Evolutionary conservation across 2,113 vertebrate species (phyloP).

Genomic region (Dasypus novemcinctus): DNA sequence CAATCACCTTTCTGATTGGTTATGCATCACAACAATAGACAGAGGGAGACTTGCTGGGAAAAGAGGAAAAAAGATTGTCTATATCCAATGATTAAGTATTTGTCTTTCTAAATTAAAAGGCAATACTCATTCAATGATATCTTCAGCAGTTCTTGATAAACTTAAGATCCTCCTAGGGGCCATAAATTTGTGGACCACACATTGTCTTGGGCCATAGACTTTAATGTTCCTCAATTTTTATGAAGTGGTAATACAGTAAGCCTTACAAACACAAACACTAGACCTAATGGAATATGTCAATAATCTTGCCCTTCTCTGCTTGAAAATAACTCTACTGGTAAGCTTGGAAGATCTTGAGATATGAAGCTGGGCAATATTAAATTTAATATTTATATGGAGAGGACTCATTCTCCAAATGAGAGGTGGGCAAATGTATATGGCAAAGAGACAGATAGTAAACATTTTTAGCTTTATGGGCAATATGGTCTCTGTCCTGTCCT

Average conservation of each 20-base stretch:
- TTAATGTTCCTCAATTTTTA: background rate
- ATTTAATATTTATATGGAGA: background rate
- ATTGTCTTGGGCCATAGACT: background rate
- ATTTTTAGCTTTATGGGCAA: background rate
- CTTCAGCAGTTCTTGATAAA: background rate
- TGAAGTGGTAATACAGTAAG: background rate
- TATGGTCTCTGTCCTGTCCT: background rate
- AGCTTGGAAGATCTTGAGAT: background rate
- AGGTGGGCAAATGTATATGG: background rate
- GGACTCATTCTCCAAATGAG: background rate
- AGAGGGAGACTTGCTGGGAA: background rate
- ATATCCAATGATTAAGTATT: background rate
- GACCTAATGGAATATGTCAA: background rate
- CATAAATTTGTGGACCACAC: background rate
- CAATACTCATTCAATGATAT: background rate
- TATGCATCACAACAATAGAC: background rate
- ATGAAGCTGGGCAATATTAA: background rate
- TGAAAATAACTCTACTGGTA: background rate
- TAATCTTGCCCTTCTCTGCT: background rate
- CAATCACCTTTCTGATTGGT: too few species aligned
- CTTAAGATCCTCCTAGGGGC: background rate
- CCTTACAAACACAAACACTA: background rate
- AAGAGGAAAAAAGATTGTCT: background rate
- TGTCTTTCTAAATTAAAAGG: background rate
- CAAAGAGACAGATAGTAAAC: background rate